A percentile compares a stretch with the other conserved stretches of the same genome.
These are phyloP conservation scores for Drosophila birchii DNA, from an alignment of 2,888 invertebrate genomes.

Conservation along the genomic window DNA sequence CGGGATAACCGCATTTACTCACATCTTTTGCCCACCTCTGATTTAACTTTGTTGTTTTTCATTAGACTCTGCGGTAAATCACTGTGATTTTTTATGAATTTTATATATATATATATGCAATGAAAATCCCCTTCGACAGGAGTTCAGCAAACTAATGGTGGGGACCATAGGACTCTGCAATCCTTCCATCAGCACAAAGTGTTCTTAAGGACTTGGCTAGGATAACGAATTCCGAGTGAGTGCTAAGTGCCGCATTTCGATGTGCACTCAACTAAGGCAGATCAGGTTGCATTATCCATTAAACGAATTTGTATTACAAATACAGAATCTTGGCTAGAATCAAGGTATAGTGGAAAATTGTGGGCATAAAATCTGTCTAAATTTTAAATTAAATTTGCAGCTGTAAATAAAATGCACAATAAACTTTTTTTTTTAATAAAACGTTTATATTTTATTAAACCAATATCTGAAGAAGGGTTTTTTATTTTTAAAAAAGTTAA, in stretches of 20 bases:
- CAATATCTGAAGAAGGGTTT: too few species aligned
- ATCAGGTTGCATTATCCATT: neutral
- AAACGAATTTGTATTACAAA: neutral
- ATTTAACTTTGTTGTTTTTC: conserved; percentile 56
- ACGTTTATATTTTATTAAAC: too few species aligned
- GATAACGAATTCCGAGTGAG: neutral
- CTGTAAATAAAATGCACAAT: too few species aligned
- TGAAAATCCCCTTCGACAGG: neutral
- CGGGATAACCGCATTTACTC: conserved; percentile 60
- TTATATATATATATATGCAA: neutral
- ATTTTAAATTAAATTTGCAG: too few species aligned
- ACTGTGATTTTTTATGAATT: conserved; percentile 16
- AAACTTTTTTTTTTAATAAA: too few species aligned
- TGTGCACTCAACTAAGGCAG: neutral
- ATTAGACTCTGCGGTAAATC: conserved; percentile 68
- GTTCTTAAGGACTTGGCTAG: neutral
- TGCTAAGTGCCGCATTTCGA: neutral
- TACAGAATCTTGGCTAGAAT: neutral
- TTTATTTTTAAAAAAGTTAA: too few species aligned
- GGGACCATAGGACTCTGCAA: conserved; percentile 5
- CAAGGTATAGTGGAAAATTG: too few species aligned
- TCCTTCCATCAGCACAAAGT: conserved; percentile 21
- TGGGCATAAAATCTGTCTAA: too few species aligned
- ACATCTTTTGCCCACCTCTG: conserved; percentile 42
- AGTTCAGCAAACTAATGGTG: neutral